Evolutionary conservation across 2,888 invertebrate species (phyloP), one percentile per base, ranked within the genome.

Genomic region (Noctuana brunneofusca): DNA sequence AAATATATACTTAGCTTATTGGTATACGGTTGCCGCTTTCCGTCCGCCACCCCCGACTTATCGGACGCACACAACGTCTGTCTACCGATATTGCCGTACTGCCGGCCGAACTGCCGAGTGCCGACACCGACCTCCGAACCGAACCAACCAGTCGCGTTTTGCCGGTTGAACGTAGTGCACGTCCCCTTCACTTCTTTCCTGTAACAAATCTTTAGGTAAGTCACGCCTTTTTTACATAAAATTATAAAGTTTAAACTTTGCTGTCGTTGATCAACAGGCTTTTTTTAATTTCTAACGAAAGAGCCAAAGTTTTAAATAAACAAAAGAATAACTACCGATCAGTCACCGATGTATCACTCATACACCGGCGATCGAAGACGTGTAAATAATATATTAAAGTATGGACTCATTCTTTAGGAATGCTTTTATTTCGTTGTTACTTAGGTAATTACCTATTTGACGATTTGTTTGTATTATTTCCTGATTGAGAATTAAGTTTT

Each of bases 61-160:
- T 67, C 69, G 65, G 60, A 64, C 66, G 67, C 67, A 69, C 68
- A 66, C 66, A 66, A 68, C 68, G 66, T 65, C 68, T 64, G 68
- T 64, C 65, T 64, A 38, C 49, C 16, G 41, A 43, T 5, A 27
- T 8, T 24, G 32, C 43, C 54, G 64, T 66, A 55, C 65, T 56
- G 62, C 67, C 71, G 69, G 71, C 56, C 67, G 63, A 68, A 58
- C 63, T 35, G 35, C 35, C 35, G 35, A n/a, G n/a, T 0, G 4
- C 35, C 14, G 35, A n/a, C 35, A 14, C n/a, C 3, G 2, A n/a
- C n/a, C n/a, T 14, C 35, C 2, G 9, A 9, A 55, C 68, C n/a
- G n/a, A n/a, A 71, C 64, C 84, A 88, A 71, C 65, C 85, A 89
- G 89, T 88, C 83, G 83, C 76, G 70, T 77, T 79, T 80, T 78